A percentile compares a stretch with the other conserved stretches of the same genome.
Conservation (phyloP, 2,797 vertebrate species). For the Ctenochaetus hawaiiensis region DNA sequence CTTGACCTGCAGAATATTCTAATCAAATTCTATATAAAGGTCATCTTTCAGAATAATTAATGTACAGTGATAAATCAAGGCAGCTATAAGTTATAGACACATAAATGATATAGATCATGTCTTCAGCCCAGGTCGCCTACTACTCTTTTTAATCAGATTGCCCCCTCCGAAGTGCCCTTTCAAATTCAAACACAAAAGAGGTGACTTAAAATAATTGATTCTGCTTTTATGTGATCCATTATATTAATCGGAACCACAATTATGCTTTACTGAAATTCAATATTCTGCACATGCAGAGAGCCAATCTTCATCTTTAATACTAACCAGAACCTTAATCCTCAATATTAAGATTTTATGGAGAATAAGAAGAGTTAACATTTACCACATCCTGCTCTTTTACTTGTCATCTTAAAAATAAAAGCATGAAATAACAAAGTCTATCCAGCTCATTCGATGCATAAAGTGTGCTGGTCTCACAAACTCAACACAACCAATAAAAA, state of each 20-base stretch:
- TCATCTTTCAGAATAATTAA: constrained; percentile 84
- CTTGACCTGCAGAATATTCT: constrained; percentile 75
- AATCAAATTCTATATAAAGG: constrained; percentile 79
- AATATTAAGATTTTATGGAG: constrained; percentile 62
- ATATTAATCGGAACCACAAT: constrained; percentile 83
- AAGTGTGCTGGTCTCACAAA: neutral
- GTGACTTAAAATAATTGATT: constrained; percentile 87
- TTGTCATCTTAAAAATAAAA: constrained; percentile 22
- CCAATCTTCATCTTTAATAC: constrained; percentile 64
- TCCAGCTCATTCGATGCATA: neutral
- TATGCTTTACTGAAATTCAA: constrained; percentile 78
- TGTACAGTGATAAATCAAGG: constrained; percentile 79
- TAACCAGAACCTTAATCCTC: constrained; percentile 53
- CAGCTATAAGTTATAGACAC: constrained; percentile 82
- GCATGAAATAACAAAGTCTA: constrained; percentile 4
- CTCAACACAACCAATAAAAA: constrained; percentile 22
- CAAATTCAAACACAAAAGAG: constrained; percentile 84
- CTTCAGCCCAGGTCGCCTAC: constrained; percentile 74
- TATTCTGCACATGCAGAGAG: constrained; percentile 52
- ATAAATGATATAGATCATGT: constrained; percentile 84
- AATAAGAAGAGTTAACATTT: constrained; percentile 52
- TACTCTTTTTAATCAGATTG: constrained; percentile 86
- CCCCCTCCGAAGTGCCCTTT: constrained; percentile 79
- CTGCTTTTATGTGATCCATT: constrained; percentile 84
- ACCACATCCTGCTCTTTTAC: neutral